phyloP scores from a whole-genome alignment of 2,113 vertebrate species.

The Tauraco erythrolophus region DNA sequence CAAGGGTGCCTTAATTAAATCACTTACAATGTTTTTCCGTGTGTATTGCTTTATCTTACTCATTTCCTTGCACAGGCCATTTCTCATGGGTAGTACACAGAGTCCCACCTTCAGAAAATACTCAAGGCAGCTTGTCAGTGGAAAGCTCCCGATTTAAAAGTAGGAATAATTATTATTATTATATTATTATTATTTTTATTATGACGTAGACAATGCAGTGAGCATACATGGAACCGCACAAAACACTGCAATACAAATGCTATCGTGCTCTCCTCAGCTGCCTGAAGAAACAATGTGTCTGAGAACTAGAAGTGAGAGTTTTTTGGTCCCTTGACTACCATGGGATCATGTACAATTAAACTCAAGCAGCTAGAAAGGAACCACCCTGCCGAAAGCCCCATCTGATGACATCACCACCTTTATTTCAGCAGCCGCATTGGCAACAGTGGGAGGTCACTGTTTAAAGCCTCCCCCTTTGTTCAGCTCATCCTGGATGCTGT shows the following conservation, averaged over 20 bases:
- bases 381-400: background rate
- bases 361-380: background rate
- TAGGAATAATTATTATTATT: background rate
- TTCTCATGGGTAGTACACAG: background rate
- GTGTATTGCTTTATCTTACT: background rate
- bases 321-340: background rate
- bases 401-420: background rate
- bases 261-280: background rate
- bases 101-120: background rate
- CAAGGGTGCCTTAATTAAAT: background rate
- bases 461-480: slow-evolving; percentile 11
- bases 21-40: background rate
- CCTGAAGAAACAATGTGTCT: background rate
- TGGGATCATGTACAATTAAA: background rate
- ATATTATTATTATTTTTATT: background rate
- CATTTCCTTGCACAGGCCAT: background rate
- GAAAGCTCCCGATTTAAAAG: background rate
- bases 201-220: background rate
- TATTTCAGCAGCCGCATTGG: background rate
- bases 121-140: background rate
- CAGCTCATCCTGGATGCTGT: slow-evolving; percentile 17
- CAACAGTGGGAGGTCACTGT: background rate
- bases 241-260: background rate
- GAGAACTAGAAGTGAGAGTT: background rate
- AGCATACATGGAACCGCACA: background rate